phyloP scores from a whole-genome alignment of 2,113 vertebrate genomes.

The Tinamus guttatus region DNA sequence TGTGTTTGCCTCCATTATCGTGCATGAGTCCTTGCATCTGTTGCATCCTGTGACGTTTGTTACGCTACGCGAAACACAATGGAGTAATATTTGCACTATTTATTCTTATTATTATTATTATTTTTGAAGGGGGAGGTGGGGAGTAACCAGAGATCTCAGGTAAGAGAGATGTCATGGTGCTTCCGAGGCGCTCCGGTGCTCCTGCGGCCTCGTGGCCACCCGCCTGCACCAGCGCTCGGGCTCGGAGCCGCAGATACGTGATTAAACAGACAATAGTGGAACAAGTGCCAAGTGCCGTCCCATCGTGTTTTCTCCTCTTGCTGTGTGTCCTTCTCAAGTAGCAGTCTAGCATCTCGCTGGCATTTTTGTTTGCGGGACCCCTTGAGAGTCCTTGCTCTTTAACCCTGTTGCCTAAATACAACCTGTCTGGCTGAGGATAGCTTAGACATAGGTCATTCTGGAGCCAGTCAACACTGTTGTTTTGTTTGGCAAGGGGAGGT shows the following conservation, averaged over 20 bases:
- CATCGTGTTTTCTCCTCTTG: not conserved
- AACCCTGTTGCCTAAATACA: not conserved
- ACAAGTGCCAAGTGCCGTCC: not conserved
- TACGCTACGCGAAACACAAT: not conserved
- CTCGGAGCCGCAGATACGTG: not conserved
- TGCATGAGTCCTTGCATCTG: not conserved
- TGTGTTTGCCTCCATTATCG: not conserved
- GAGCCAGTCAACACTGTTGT: not conserved
- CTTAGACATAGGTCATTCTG: not conserved
- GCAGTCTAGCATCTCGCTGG: not conserved
- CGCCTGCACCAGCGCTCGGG: not conserved
- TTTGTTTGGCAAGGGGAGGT: conserved; percentile 31
- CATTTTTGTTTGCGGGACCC: not conserved
- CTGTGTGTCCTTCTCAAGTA: not conserved
- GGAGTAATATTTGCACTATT: not conserved
- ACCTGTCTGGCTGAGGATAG: not conserved
- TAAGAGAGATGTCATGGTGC: not conserved
- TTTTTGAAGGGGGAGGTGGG: not conserved
- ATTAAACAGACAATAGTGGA: not conserved
- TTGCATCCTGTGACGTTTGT: not conserved
- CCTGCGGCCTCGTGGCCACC: too few species aligned
- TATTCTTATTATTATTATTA: too few species aligned
- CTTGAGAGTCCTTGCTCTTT: not conserved
- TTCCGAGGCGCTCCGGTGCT: too few species aligned
- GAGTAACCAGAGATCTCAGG: not conserved